Evolutionary conservation across 1,140 invertebrate genomes (phyloP).

Genomic region (Araneus ventricosus): DNA sequence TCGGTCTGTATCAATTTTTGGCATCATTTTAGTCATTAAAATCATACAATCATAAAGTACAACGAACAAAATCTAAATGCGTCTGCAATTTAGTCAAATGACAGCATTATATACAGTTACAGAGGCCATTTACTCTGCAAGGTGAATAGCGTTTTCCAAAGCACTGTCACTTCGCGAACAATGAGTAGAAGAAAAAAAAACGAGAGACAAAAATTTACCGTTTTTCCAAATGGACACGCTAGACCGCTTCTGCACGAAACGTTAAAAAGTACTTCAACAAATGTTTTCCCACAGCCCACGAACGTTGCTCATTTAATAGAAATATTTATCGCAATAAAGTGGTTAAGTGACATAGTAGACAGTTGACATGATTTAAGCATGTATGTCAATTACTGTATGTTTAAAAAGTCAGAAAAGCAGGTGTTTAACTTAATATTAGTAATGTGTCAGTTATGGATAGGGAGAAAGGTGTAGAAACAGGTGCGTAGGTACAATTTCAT

Average conservation of each 20-base stretch:
- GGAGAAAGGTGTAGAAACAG: no score
- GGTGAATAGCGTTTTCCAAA: neutral
- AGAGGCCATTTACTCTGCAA: neutral
- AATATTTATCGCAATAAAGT: neutral
- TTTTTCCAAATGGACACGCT: constrained; percentile 37
- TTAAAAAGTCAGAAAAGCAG: neutral
- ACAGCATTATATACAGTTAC: neutral
- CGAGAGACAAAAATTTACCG: neutral
- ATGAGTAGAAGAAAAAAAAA: neutral
- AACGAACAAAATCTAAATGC: neutral
- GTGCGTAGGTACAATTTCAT: no score
- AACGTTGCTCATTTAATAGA: neutral
- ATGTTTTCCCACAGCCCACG: constrained; percentile 5
- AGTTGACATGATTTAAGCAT: neutral
- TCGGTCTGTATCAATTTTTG: no score
- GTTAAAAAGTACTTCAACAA: neutral
- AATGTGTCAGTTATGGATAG: neutral
- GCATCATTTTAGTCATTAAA: no score
- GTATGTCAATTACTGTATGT: neutral
- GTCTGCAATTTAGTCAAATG: neutral
- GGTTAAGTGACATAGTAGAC: neutral
- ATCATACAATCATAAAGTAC: neutral
- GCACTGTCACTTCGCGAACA: neutral
- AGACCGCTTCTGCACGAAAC: neutral
- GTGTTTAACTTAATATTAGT: neutral